Percentiles rank a stretch among this genome's conserved stretches.
Evolutionary conservation across 2,888 invertebrate species (phyloP).

Genomic region (Artemia sp.): DNA sequence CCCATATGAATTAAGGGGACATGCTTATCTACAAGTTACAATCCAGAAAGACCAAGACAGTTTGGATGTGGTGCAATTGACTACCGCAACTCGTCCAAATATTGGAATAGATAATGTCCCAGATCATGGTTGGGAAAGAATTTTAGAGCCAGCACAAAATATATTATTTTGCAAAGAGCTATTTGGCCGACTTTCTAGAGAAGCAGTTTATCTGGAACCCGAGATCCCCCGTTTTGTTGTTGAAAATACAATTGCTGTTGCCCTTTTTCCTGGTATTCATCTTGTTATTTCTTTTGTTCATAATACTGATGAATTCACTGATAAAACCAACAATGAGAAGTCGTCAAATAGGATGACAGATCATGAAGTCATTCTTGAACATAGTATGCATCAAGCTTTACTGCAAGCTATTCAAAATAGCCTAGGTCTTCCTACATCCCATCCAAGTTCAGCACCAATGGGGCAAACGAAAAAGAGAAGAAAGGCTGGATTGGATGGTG

Average conservation of each 20-base stretch:
- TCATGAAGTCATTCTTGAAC: conserved; percentile 85
- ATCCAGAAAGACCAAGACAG: conserved; percentile 59
- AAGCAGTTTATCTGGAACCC: conserved; percentile 80
- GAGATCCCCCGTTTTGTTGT: conserved; percentile 92
- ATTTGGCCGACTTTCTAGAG: conserved; percentile 79
- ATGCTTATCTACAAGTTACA: conserved; percentile 85
- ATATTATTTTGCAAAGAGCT: conserved; percentile 91
- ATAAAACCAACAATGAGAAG: conserved; percentile 34
- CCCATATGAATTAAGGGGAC: conserved; percentile 83
- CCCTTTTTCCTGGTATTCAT: conserved; percentile 79
- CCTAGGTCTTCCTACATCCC: conserved; percentile 37
- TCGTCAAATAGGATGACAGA: conserved; percentile 39
- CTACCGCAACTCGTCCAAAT: neutral
- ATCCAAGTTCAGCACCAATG: conserved; percentile 80
- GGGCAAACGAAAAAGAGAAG: conserved; percentile 81
- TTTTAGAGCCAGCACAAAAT: conserved; percentile 90
- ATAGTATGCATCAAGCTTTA: conserved; percentile 80
- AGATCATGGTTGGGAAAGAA: conserved; percentile 82
- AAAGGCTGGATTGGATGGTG: conserved; percentile 76
- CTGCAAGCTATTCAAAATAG: conserved; percentile 49
- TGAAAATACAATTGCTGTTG: conserved; percentile 89
- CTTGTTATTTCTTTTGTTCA: conserved; percentile 79
- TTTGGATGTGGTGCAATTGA: neutral
- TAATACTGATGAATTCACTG: conserved; percentile 42
- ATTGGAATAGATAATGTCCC: conserved; percentile 30